These are phyloP conservation scores for Fabriciana adippe DNA, from an alignment of 2,888 invertebrate genomes.

Conservation along the genomic window DNA sequence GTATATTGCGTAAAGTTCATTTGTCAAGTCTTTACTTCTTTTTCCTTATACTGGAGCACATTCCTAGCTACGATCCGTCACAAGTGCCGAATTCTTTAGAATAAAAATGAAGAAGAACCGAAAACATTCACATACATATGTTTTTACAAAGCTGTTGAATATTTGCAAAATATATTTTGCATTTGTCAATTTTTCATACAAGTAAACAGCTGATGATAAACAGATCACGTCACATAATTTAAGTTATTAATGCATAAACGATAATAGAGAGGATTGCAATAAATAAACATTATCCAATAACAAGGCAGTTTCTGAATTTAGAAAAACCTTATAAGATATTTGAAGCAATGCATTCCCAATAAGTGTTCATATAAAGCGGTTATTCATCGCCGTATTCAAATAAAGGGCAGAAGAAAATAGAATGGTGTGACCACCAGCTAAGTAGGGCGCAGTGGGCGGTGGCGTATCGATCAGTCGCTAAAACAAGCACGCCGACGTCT, in stretches of 20 bases:
- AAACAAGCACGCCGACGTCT: slow-evolving; percentile 67
- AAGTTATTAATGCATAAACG: slow-evolving; percentile 1
- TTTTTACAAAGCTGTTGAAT: neutral
- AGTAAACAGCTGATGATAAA: no score
- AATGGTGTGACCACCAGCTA: slow-evolving; percentile 64
- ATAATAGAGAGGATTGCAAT: slow-evolving; percentile 1
- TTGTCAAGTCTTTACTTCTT: slow-evolving; percentile 61
- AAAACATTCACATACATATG: neutral
- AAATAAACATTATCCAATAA: slow-evolving; percentile 4
- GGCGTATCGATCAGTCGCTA: slow-evolving; percentile 75
- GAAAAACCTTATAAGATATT: slow-evolving; percentile 26
- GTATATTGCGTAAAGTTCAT: slow-evolving; percentile 67
- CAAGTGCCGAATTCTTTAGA: neutral
- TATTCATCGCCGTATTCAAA: slow-evolving; percentile 54
- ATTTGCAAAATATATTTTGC: neutral
- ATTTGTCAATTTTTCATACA: neutral
- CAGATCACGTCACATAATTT: neutral
- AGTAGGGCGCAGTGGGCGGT: slow-evolving; percentile 71
- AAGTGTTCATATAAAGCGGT: slow-evolving; percentile 19
- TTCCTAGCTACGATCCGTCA: slow-evolving; percentile 1
- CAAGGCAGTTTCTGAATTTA: slow-evolving; percentile 5
- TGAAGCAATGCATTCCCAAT: slow-evolving; percentile 28
- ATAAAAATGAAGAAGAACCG: neutral
- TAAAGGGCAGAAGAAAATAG: slow-evolving; percentile 62
- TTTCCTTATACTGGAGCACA: slow-evolving; percentile 12